Evolutionary conservation across 2,888 invertebrate species (phyloP).

Genomic region (Rhaphigaster nebulosa): DNA sequence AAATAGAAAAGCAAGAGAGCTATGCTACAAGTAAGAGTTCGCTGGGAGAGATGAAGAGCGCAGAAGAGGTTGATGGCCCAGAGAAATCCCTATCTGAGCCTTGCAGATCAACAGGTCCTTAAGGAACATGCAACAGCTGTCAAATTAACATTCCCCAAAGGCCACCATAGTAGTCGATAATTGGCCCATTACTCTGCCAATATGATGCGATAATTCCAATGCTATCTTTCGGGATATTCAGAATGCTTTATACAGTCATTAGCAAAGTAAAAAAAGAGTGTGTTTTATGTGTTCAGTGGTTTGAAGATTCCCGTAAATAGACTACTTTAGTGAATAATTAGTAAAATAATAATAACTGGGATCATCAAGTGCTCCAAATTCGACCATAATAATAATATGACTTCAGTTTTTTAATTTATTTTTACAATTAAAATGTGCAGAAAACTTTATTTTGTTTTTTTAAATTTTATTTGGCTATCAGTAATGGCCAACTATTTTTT

Average conservation of each 20-base stretch:
- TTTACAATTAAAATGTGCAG: too few relatives aligned
- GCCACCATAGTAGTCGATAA: not conserved
- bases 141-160: constrained; percentile 24
- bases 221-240: not conserved
- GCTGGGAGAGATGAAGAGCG: not conserved
- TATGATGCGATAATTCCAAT: not conserved
- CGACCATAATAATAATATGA: too few relatives aligned
- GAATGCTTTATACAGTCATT: not conserved
- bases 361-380: too few relatives aligned
- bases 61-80: constrained; percentile 14
- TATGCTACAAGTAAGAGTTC: not conserved
- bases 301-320: not conserved
- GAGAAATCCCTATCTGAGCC: not conserved
- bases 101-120: constrained; percentile 29
- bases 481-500: too few relatives aligned
- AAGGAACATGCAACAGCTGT: constrained; percentile 23
- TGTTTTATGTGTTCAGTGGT: not conserved
- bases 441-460: too few relatives aligned
- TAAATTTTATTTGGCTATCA: too few relatives aligned
- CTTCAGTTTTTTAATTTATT: too few relatives aligned
- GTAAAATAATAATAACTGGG: not conserved
- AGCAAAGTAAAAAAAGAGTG: not conserved
- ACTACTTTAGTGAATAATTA: not conserved
- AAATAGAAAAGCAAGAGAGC: not conserved
- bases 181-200: constrained; percentile 23